These are phyloP conservation scores for Cynoglossus semilaevis DNA, from an alignment of 2,113 vertebrate species.

Conservation along the genomic window DNA sequence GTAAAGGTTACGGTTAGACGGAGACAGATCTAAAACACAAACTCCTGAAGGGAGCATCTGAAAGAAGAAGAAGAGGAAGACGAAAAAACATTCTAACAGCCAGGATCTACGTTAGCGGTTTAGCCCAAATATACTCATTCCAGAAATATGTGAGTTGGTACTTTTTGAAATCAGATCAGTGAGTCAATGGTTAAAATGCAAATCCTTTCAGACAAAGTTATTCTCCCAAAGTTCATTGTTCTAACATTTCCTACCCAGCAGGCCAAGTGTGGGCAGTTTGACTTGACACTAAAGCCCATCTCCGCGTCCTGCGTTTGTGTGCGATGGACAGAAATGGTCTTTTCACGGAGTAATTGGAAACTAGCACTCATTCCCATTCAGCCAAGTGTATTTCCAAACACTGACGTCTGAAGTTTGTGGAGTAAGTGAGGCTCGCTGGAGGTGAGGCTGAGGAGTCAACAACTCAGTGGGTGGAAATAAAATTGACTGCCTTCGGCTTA, in stretches of 20 bases:
- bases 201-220: background rate
- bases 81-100: too few relatives aligned
- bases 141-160: too few relatives aligned
- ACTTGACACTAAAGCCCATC: conserved; percentile 5
- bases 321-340: conserved; percentile 3
- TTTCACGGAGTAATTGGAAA: conserved; percentile 5
- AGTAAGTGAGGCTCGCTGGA: background rate
- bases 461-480: conserved; percentile 36
- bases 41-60: too few relatives aligned
- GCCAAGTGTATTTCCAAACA: conserved; percentile 18
- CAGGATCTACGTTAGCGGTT: too few relatives aligned
- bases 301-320: conserved; percentile 1
- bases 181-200: too few relatives aligned
- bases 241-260: background rate
- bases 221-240: background rate
- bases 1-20: too few relatives aligned
- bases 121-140: too few relatives aligned
- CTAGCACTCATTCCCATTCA: conserved; percentile 1
- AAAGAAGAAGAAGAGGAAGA: too few relatives aligned
- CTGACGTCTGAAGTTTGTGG: conserved; percentile 11
- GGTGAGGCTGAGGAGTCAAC: conserved; percentile 30
- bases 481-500: conserved; percentile 37
- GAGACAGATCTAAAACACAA: too few relatives aligned
- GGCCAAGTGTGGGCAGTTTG: background rate
- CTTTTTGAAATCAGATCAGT: too few relatives aligned